Conservation (phyloP, 2,797 vertebrate species). For the Erethizon dorsatum region DNA sequence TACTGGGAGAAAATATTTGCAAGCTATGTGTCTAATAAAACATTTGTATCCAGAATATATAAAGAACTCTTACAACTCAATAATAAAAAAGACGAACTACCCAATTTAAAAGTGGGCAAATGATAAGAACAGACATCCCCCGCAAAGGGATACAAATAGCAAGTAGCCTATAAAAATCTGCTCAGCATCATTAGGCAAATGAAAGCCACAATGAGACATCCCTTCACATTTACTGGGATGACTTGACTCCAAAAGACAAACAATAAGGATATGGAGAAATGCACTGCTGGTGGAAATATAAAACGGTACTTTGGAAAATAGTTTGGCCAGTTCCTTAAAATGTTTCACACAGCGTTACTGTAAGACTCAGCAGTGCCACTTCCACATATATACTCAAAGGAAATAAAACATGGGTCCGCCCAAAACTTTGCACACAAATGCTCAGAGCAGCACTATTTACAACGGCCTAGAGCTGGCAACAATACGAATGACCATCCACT, state of each 20-base stretch:
- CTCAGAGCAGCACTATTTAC: not conserved
- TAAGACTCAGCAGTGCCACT: not conserved
- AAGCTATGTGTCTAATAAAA: not conserved
- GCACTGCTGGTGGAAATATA: not conserved
- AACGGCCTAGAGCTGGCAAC: not conserved
- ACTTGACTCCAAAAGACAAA: not conserved
- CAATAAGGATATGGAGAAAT: not conserved
- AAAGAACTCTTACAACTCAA: not conserved
- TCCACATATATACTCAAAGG: not conserved
- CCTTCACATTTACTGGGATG: not conserved
- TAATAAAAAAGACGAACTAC: not conserved
- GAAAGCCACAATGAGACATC: not conserved
- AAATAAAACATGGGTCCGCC: not conserved
- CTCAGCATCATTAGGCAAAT: not conserved
- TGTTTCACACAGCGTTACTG: not conserved
- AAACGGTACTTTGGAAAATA: conserved; percentile 16
- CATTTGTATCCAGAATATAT: not conserved
- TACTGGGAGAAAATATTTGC: not conserved
- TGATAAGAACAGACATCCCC: not conserved
- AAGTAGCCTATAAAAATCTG: not conserved
- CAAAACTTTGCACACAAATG: not conserved
- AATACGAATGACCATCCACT: not conserved
- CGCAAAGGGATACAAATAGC: not conserved
- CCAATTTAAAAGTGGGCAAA: not conserved
- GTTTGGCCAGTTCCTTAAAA: not conserved